Percentiles rank a stretch among this genome's conserved stretches.
Conservation (phyloP, 2,113 vertebrate species). For the Gambusia affinis region DNA sequence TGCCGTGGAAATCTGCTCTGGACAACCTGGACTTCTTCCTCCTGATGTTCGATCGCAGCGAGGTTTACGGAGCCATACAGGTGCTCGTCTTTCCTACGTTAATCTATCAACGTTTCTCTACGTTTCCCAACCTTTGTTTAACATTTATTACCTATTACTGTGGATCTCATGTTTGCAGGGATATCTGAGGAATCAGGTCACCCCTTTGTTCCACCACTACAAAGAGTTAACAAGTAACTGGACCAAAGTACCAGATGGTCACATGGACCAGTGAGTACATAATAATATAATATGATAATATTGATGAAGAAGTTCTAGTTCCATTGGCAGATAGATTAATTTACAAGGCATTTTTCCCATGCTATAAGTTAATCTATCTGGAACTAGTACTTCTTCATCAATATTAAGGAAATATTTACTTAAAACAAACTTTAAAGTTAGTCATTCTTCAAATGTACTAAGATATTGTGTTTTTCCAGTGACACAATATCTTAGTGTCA, state of each 20-base stretch:
- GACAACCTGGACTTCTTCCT: conserved; percentile 84
- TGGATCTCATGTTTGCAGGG: conserved; percentile 63
- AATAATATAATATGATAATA: too few species aligned
- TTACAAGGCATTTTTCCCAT: too few species aligned
- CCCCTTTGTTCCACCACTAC: conserved; percentile 76
- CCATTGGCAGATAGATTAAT: too few species aligned
- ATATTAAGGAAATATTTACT: too few species aligned
- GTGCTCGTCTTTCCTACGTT: conserved; percentile 63
- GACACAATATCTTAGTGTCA: too few species aligned
- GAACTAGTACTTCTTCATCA: too few species aligned
- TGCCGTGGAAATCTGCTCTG: conserved; percentile 88
- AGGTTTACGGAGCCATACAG: conserved; percentile 87
- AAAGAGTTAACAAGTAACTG: conserved; percentile 18
- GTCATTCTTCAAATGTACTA: too few species aligned
- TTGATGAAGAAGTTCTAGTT: too few species aligned
- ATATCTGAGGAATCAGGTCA: conserved; percentile 83
- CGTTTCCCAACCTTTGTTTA: not conserved
- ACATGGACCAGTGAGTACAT: conserved; percentile 89
- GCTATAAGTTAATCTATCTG: too few species aligned
- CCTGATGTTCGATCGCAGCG: conserved; percentile 89
- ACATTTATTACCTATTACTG: not conserved
- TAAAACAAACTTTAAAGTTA: too few species aligned
- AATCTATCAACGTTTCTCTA: not conserved
- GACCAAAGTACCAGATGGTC: fast-evolving
- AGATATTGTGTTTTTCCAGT: too few species aligned